Percentiles rank a stretch among this genome's conserved stretches.
These are phyloP conservation scores for Epicampocera succincta DNA, from an alignment of 2,888 invertebrate species.

Conservation along the genomic window DNA sequence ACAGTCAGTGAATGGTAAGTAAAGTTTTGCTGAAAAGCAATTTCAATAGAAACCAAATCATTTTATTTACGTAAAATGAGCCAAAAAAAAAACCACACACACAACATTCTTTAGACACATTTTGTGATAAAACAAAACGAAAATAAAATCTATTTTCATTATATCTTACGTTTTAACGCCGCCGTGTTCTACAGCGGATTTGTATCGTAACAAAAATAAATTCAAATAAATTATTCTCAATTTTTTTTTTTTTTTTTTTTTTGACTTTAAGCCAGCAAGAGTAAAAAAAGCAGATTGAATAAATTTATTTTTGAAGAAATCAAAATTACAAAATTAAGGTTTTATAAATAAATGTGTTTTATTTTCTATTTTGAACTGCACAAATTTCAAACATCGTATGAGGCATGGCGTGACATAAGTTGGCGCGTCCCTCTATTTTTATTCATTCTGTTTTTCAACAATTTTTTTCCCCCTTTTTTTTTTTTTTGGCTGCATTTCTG, in stretches of 20 bases:
- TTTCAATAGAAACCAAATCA: slow-evolving; percentile 20
- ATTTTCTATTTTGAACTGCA: slow-evolving; percentile 41
- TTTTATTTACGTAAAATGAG: not conserved
- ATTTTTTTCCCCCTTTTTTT: slow-evolving; percentile 27
- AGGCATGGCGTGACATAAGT: slow-evolving; percentile 65
- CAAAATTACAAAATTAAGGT: slow-evolving; percentile 10
- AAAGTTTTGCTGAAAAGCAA: slow-evolving; percentile 24
- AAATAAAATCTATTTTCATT: slow-evolving; percentile 55
- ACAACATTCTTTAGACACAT: slow-evolving; percentile 6
- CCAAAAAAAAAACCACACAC: slow-evolving; percentile 5
- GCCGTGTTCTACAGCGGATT: slow-evolving; percentile 24
- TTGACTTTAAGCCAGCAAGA: slow-evolving; percentile 28
- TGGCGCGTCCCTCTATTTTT: slow-evolving; percentile 59
- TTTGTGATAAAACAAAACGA: not conserved
- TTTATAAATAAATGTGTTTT: slow-evolving; percentile 40
- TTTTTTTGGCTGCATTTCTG: slow-evolving; percentile 36
- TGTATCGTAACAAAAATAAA: slow-evolving; percentile 6
- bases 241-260: slow-evolving; percentile 4
- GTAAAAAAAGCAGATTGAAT: slow-evolving; percentile 8
- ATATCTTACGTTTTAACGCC: slow-evolving; percentile 60
- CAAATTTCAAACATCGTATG: slow-evolving; percentile 61
- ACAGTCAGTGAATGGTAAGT: slow-evolving; percentile 29
- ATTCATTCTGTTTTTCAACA: not conserved
- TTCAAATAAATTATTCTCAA: slow-evolving; percentile 41
- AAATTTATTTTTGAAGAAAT: slow-evolving; percentile 34